These are phyloP conservation scores for Takifugu ocellatus DNA, from an alignment of 2,797 vertebrate genomes.

Conservation along the genomic window DNA sequence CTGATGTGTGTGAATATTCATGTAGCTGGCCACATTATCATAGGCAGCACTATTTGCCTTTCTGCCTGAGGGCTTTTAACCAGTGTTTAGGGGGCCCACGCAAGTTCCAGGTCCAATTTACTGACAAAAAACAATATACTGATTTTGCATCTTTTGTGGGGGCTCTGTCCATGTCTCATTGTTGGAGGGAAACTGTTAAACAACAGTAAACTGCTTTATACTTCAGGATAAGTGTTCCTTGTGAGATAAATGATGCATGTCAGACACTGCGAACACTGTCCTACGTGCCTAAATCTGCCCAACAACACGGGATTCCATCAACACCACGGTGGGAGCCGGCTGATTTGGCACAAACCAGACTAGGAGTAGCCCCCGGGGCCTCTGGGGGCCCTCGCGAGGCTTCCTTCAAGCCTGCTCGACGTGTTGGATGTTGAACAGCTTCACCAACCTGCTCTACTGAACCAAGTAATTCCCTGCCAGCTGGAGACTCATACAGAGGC, in stretches of 20 bases:
- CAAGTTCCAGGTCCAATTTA: constrained; percentile 32
- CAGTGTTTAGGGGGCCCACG: constrained; percentile 37
- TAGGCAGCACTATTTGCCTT: constrained; percentile 50
- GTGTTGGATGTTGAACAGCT: constrained; percentile 47
- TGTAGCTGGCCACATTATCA: constrained; percentile 58
- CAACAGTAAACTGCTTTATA: constrained; percentile 19
- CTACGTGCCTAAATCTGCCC: constrained; percentile 8
- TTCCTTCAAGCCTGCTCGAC: constrained; percentile 45
- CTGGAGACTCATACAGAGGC: constrained; percentile 49
- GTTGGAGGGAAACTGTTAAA: constrained; percentile 32
- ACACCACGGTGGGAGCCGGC: constrained; percentile 38
- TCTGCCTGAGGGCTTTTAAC: constrained; percentile 50
- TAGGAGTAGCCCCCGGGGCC: constrained; percentile 48
- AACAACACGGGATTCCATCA: constrained; percentile 34
- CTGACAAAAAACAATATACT: constrained; percentile 33
- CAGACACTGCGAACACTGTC: constrained; percentile 15
- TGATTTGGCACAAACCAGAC: constrained; percentile 32
- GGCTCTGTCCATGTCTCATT: constrained; percentile 15
- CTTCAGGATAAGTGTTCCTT: constrained; percentile 11
- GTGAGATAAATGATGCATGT: constrained; percentile 13
- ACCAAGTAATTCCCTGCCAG: constrained; percentile 68
- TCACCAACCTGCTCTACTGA: constrained; percentile 64
- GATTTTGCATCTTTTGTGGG: constrained; percentile 33
- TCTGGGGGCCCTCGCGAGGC: constrained; percentile 36
- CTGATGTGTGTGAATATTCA: constrained; percentile 68